phyloP scores from a whole-genome alignment of 2,113 vertebrate genomes.

The Oenanthe melanoleuca region DNA sequence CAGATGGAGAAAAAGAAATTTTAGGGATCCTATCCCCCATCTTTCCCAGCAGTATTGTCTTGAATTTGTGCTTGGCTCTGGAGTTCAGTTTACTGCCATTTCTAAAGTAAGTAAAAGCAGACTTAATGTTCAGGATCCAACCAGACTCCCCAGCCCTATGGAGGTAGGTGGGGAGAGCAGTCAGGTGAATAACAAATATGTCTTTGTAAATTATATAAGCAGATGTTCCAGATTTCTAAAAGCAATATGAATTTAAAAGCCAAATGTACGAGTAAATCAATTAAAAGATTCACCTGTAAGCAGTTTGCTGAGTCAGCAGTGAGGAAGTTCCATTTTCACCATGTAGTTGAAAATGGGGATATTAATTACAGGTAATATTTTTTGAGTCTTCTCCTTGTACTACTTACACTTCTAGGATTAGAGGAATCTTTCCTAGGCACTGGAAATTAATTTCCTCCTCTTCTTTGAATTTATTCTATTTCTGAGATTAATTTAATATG shows the following conservation, averaged over 20 bases:
- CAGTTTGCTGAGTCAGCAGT: constrained; percentile 27
- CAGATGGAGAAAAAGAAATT: neutral
- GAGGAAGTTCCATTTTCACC: constrained; percentile 12
- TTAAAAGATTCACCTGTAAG: constrained; percentile 36
- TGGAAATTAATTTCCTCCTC: constrained; percentile 7
- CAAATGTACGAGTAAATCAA: neutral
- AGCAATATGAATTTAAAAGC: constrained; percentile 26
- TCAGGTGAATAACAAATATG: neutral
- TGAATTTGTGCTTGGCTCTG: neutral
- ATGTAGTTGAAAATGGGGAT: constrained; percentile 2
- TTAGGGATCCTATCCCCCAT: neutral
- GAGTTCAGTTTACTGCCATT: neutral
- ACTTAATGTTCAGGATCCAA: neutral
- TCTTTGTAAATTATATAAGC: neutral
- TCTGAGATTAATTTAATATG: neutral
- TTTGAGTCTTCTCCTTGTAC: neutral
- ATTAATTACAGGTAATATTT: constrained; percentile 45
- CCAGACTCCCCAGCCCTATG: neutral
- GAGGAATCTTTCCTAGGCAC: neutral
- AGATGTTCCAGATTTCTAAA: neutral
- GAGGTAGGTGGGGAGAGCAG: neutral
- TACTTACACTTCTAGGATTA: neutral
- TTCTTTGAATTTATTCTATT: constrained; percentile 15
- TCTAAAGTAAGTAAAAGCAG: neutral
- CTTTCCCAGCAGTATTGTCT: neutral